Conservation (phyloP, 2,797 vertebrate genomes). For the Mus caroli region DNA sequence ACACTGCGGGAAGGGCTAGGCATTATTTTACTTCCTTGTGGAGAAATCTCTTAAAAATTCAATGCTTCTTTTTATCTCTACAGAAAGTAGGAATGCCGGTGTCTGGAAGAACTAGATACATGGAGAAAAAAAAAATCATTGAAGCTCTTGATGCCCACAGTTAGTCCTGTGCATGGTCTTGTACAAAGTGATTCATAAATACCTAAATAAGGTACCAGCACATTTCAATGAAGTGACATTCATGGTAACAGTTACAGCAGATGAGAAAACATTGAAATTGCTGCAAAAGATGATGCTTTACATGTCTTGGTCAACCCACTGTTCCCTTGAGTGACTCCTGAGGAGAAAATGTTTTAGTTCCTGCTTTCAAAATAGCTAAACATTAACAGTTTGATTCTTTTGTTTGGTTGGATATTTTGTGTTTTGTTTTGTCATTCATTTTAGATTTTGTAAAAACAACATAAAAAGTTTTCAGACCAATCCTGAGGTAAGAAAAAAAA, state of each 20-base stretch:
- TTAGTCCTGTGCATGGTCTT: background rate
- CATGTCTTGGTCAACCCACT: conserved; percentile 43
- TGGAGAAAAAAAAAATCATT: conserved; percentile 1
- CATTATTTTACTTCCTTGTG: background rate
- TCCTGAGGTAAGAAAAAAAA: background rate
- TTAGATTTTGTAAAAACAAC: background rate
- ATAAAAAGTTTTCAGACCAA: background rate
- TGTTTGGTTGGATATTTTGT: background rate
- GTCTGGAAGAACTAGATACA: background rate
- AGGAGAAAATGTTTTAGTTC: conserved; percentile 63
- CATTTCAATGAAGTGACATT: conserved; percentile 16
- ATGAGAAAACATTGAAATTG: conserved; percentile 39
- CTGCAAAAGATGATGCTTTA: conserved; percentile 39
- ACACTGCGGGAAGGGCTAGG: background rate
- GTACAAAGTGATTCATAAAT: conserved; percentile 56
- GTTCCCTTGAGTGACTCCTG: conserved; percentile 62
- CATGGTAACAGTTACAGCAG: conserved; percentile 18
- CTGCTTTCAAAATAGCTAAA: conserved; percentile 44
- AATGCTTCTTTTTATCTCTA: background rate
- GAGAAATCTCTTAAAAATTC: background rate
- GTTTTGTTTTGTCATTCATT: background rate
- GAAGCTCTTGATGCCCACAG: background rate
- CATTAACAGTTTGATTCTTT: background rate
- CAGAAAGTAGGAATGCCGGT: background rate
- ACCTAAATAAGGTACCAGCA: conserved; percentile 34